Evolutionary conservation across 2,797 vertebrate species (phyloP), one percentile per base, ranked within the genome.

Genomic region (Clarias laeviceps): DNA sequence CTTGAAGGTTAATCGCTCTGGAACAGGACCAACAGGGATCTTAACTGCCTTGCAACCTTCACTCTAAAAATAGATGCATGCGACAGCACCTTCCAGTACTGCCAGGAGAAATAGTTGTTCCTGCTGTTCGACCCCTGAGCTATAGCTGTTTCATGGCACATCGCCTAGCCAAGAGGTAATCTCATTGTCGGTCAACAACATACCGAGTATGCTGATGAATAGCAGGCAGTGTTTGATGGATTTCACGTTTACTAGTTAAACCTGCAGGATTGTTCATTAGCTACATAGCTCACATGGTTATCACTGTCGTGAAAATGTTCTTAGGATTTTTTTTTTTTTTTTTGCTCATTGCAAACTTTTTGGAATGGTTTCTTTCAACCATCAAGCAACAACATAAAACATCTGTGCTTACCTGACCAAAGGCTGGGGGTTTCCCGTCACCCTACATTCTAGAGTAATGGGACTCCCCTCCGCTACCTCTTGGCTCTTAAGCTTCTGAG

Each of bases 401-500:
- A 29, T 54, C n/a, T 50, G n/a, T 14, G 32, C 93, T 87, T 94
- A 99, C 98, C 97, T 97, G 94, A 99, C 94, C 12, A 95, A 92
- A 0, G 98, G 98, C 37, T 91, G 87, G 5, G 98, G 98, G 86
- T 97, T 96, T 84, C 98, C 98, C 12, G 56, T 88, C 78, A 97
- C 97, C 92, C 96, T 93, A 90, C 98, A 99, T 84, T 98, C 97
- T 92, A 99, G 91, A 2, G 94, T 91, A 37, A 99, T 97, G 84
- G 93, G 94, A 65, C 94, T 98, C 87, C 98, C 98, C 91, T 99
- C 98, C 0, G 96, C 96, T 87, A 98, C 97, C 91, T 99, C 98
- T 91, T 98, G 98, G 89, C 98, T 99, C 89, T 96, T 95, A 57
- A 99, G 95, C 92, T 99, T 99, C 91, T 99, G 97, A 37, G 94